These are phyloP conservation scores for Dryas iulia DNA, from an alignment of 1,140 invertebrate species.

Conservation along the genomic window DNA sequence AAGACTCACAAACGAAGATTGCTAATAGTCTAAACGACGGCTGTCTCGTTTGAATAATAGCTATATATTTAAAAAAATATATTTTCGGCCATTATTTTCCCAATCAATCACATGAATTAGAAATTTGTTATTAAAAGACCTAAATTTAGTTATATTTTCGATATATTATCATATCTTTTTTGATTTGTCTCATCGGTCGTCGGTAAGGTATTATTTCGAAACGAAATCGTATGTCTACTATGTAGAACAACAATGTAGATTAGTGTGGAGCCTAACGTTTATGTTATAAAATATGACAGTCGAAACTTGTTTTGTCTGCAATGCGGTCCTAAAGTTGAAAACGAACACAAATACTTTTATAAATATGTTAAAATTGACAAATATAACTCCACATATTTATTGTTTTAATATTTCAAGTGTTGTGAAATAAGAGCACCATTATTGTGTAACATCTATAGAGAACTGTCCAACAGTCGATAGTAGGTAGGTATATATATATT, in stretches of 20 bases:
- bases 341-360: background rate
- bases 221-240: conserved; percentile 78
- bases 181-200: conserved; percentile 29
- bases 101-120: conserved; percentile 23
- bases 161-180: conserved; percentile 32
- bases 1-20: conserved; percentile 65
- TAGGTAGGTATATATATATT: conserved; percentile 64
- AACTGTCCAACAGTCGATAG: conserved; percentile 68
- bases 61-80: background rate
- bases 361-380: background rate
- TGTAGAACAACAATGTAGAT: conserved; percentile 73
- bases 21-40: conserved; percentile 76
- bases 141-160: conserved; percentile 28
- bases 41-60: conserved; percentile 70
- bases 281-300: conserved; percentile 19
- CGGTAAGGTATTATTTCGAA: conserved; percentile 74
- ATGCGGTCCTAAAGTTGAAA: conserved; percentile 5
- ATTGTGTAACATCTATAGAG: conserved; percentile 49
- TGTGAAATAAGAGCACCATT: conserved; percentile 66
- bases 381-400: conserved; percentile 33
- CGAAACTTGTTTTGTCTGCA: background rate
- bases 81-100: conserved; percentile 33
- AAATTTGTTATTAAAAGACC: conserved; percentile 35
- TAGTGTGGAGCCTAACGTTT: conserved; percentile 50
- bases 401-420: conserved; percentile 54